Evolutionary conservation across 2,113 vertebrate genomes (phyloP).

Genomic region (Perccottus glenii): DNA sequence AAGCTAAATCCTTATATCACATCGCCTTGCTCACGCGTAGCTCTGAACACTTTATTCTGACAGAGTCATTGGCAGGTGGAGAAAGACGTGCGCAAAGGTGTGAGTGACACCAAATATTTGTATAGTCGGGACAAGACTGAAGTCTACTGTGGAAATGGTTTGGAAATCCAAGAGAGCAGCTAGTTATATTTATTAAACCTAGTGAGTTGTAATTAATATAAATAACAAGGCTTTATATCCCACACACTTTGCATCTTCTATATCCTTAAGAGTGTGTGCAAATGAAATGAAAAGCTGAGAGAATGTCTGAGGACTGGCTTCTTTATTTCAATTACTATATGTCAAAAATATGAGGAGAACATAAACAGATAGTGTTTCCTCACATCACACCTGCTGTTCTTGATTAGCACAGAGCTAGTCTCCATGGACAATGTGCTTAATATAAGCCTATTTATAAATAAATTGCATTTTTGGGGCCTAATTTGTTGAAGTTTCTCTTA

Average conservation of each 20-base stretch:
- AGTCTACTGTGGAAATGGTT: neutral
- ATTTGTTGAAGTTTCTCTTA: neutral
- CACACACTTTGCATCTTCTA: no score
- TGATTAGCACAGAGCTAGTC: neutral
- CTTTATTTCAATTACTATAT: neutral
- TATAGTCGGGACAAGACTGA: neutral
- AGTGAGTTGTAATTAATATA: no score
- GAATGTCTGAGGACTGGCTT: no score
- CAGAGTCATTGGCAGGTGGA: neutral
- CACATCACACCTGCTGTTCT: neutral
- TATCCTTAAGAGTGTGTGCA: no score
- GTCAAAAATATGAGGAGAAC: neutral
- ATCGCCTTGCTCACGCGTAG: neutral
- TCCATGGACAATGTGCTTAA: neutral
- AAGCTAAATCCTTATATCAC: slow-evolving; percentile 5
- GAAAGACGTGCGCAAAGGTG: neutral
- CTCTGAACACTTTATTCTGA: neutral
- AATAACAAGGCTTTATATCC: no score
- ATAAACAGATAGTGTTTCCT: neutral
- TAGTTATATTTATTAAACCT: neutral
- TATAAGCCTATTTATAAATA: neutral
- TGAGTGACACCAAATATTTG: neutral
- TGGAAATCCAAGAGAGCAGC: neutral
- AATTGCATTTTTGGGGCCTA: neutral
- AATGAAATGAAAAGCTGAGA: no score